A percentile compares a stretch with the other conserved stretches of the same genome.
These are phyloP conservation scores for Saguinus midas DNA, from an alignment of 2,113 vertebrate species.

Conservation along the genomic window DNA sequence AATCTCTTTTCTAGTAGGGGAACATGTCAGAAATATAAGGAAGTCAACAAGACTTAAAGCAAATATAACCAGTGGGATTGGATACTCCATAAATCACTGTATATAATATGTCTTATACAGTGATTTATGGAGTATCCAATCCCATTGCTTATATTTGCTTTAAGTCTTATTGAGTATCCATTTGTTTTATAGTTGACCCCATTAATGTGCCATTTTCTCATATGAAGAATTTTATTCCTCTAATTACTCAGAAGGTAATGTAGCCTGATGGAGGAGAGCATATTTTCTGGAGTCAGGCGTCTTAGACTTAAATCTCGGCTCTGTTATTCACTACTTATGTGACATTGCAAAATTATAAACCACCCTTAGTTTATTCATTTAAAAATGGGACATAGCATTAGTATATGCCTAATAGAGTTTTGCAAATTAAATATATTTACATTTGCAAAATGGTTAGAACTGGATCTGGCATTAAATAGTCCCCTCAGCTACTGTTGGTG, in stretches of 20 bases:
- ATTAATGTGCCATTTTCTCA: neutral
- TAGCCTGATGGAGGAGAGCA: neutral
- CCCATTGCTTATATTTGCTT: neutral
- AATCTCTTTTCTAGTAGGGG: neutral
- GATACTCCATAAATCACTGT: neutral
- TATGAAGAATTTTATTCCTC: neutral
- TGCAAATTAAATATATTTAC: neutral
- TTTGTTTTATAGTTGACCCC: neutral
- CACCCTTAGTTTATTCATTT: neutral
- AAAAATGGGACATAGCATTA: neutral
- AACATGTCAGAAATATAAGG: neutral
- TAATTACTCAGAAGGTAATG: neutral
- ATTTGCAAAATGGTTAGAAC: neutral
- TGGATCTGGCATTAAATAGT: neutral
- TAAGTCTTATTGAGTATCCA: neutral
- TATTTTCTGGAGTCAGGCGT: neutral
- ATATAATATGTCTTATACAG: neutral
- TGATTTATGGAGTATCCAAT: neutral
- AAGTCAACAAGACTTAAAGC: neutral
- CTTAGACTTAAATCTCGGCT: neutral
- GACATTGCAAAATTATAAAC: neutral
- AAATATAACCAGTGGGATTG: neutral
- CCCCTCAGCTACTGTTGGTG: neutral
- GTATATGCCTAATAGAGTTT: neutral
- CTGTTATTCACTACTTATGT: neutral